Base-by-base conservation (phyloP, 2,797 vertebrate genomes). In the Parambassis ranga region DNA sequence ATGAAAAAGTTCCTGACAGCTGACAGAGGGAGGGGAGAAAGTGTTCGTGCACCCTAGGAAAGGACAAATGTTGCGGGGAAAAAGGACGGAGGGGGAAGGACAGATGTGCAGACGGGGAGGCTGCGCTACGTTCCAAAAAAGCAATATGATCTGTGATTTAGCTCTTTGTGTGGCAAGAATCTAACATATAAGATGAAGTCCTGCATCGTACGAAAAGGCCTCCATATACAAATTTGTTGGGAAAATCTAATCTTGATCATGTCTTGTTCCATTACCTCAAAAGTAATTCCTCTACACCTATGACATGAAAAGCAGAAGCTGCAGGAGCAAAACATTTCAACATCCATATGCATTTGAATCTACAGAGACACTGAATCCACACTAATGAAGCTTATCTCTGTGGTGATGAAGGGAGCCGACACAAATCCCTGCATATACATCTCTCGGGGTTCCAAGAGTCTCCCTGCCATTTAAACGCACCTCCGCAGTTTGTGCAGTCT, bases 1-100 rank as follows among this genome's bases (percentile, higher is more conserved):
- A 89, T 71, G 73, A 75, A 61, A 52, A 52, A 49, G 61, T 53
- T 51, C 35, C 38, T 76, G 79, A 68, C 68, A 72, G 71, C 48
- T 57, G 75, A 71, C 59, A 68, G 37, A 71, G 48, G 44, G 37
- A 52, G 27, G 27, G 50, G 20, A 65, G 46, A 56, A 35, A 41
- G 60, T 37, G 49, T 47, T 61, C 51, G 59, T 37, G 20, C 33
- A 35, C 19, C 46, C 26, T 4, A 7, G 50, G 43, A 74, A n/a
- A n/a, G 31, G 64, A 67, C 7, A 30, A 13, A 47, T 38, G 27
- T 28, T 32, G 14, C 30, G 65, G 55, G 35, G 15, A 5, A 53
- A 33, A 30, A 31, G 33, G 32, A 38, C 8, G 44, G 18, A 3
- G 33, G 56, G 36, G 33, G 56, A 36, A 41, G 51, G 56, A 43